Percentiles rank a stretch among this genome's conserved stretches.
Evolutionary conservation across 2,888 invertebrate species (phyloP).

Genomic region (Cataglyphis cursor): DNA sequence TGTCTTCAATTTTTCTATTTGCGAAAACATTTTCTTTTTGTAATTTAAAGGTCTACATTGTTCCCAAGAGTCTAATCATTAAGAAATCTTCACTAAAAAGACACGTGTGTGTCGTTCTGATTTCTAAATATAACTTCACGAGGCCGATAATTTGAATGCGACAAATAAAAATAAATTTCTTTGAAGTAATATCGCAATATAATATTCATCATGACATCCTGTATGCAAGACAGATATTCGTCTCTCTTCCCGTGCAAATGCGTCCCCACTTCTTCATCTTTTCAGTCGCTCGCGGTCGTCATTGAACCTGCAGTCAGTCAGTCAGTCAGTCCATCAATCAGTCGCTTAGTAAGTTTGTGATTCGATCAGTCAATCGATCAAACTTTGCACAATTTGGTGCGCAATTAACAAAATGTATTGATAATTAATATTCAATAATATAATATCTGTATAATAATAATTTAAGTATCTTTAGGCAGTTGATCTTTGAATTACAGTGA

Average conservation of each 20-base stretch:
- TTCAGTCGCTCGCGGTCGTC: slow-evolving; percentile 48
- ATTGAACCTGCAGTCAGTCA: slow-evolving; percentile 56
- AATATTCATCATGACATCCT: slow-evolving; percentile 20
- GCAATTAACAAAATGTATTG: not conserved
- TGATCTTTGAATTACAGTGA: not conserved
- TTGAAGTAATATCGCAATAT: not conserved
- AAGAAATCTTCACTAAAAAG: not conserved
- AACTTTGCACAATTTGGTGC: slow-evolving; percentile 2
- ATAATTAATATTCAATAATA: not conserved
- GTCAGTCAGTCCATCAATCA: slow-evolving; percentile 62
- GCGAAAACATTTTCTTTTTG: not conserved
- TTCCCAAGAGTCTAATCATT: not conserved
- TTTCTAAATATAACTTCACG: not conserved
- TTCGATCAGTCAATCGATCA: slow-evolving; percentile 43
- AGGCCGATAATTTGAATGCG: not conserved
- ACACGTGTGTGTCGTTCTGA: not conserved
- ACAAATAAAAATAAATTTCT: not conserved
- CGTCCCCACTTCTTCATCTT: slow-evolving; percentile 60
- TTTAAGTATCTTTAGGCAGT: not conserved
- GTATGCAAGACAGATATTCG: slow-evolving; percentile 64
- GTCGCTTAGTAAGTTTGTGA: slow-evolving; percentile 41
- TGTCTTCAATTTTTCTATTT: not conserved
- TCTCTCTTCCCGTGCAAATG: slow-evolving; percentile 37
- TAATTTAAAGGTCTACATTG: not conserved
- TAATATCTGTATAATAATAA: not conserved